These are phyloP conservation scores for Varecia variegata DNA, from an alignment of 2,797 vertebrate species.

Conservation along the genomic window DNA sequence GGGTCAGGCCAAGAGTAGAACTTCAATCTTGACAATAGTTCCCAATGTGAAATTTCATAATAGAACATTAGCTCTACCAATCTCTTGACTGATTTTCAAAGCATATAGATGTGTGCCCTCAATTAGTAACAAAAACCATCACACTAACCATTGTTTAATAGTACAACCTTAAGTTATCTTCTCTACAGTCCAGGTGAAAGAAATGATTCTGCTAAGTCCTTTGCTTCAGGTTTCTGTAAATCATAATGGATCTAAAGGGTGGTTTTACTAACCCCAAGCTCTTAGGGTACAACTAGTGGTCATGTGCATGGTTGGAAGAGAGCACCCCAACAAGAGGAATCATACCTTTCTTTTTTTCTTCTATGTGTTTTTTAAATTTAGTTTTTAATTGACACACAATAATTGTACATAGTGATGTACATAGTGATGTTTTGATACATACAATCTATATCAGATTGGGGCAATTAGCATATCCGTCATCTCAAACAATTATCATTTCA, in stretches of 20 bases:
- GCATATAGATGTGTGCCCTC: neutral
- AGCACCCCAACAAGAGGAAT: neutral
- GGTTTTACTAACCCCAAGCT: neutral
- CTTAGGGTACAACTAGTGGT: neutral
- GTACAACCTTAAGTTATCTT: neutral
- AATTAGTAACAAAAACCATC: neutral
- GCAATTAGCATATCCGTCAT: neutral
- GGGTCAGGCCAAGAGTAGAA: neutral
- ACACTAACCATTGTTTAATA: neutral
- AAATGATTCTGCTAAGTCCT: neutral
- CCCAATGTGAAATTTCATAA: neutral
- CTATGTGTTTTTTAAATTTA: neutral
- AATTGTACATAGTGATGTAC: neutral
- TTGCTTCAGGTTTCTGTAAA: neutral
- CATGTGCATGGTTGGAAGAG: neutral
- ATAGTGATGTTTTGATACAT: neutral
- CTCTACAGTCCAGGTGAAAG: neutral
- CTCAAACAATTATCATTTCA: neutral
- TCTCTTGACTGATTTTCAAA: neutral
- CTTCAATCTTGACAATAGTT: neutral
- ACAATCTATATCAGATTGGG: neutral
- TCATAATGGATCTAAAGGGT: neutral
- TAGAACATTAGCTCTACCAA: neutral
- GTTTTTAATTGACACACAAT: neutral
- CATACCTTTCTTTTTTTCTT: neutral